These are phyloP conservation scores for Bucorvus abyssinicus DNA, from an alignment of 2,797 vertebrate species.

Conservation along the genomic window DNA sequence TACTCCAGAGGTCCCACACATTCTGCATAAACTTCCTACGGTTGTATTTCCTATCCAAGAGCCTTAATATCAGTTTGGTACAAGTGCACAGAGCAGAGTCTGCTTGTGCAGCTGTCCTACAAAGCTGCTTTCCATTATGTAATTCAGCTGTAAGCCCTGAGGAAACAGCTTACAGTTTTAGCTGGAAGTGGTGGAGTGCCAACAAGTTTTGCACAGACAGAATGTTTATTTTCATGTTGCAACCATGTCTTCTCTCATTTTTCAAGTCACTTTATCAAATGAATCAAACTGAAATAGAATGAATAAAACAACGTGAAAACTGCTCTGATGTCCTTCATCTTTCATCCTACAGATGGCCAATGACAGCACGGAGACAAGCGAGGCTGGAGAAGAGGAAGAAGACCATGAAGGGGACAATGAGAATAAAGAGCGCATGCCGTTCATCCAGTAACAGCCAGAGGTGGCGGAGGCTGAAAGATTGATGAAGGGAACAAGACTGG, in stretches of 20 bases:
- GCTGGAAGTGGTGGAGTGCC: background rate
- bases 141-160: background rate
- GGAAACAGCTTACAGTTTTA: background rate
- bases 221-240: background rate
- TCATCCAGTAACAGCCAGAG: constrained; percentile 87
- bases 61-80: background rate
- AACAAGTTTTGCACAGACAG: background rate
- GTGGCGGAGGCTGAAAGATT: background rate
- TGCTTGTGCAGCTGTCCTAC: background rate
- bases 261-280: background rate
- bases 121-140: background rate
- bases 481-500: constrained; percentile 57
- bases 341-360: constrained; percentile 89
- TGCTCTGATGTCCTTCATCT: background rate
- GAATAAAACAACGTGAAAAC: background rate
- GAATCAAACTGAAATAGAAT: background rate
- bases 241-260: background rate
- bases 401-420: constrained; percentile 95
- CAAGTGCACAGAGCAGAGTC: background rate
- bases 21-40: background rate
- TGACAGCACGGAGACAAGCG: constrained; percentile 98
- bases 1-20: background rate
- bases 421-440: constrained; percentile 97
- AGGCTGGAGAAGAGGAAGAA: constrained; percentile 97
- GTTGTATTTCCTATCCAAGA: background rate